These are phyloP conservation scores for Battus philenor DNA, from an alignment of 1,140 invertebrate species.

Conservation along the genomic window DNA sequence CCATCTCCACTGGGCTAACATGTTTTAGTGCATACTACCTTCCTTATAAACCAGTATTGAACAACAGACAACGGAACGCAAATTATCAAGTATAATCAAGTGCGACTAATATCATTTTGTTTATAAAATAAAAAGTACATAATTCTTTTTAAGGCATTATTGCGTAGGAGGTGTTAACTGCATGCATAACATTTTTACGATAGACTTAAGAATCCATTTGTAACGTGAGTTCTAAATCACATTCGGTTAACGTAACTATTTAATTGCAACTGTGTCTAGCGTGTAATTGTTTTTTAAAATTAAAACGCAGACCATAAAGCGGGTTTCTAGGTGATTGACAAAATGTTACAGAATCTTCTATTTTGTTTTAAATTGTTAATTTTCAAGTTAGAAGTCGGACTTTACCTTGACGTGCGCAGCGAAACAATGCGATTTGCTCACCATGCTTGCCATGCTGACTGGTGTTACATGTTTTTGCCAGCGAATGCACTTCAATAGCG, in stretches of 20 bases:
- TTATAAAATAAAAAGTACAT: no score
- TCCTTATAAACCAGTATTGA: no score
- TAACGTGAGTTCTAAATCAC: slow-evolving; percentile 1
- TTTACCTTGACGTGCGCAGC: background rate
- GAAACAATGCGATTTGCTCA: slow-evolving; percentile 10
- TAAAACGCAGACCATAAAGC: slow-evolving; percentile 11
- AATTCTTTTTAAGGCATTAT: no score
- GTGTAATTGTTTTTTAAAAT: slow-evolving; percentile 8
- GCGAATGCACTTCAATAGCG: slow-evolving; percentile 28
- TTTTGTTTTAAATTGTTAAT: slow-evolving; percentile 4
- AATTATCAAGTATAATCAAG: no score
- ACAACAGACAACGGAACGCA: no score
- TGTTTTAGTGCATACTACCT: no score
- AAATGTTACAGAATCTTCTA: slow-evolving; percentile 8
- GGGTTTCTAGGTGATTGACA: slow-evolving; percentile 14
- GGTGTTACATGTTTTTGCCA: slow-evolving; percentile 22
- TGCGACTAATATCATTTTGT: no score
- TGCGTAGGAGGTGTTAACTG: no score
- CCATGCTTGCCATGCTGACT: background rate
- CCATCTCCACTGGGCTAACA: no score
- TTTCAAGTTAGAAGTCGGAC: slow-evolving; percentile 8
- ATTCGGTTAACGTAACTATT: slow-evolving; percentile 6
- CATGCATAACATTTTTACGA: slow-evolving; percentile 5
- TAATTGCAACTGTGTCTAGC: slow-evolving; percentile 1
- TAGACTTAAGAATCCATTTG: slow-evolving; percentile 6